These are phyloP conservation scores for Agriopis marginaria DNA, from an alignment of 2,888 invertebrate genomes.

Conservation along the genomic window DNA sequence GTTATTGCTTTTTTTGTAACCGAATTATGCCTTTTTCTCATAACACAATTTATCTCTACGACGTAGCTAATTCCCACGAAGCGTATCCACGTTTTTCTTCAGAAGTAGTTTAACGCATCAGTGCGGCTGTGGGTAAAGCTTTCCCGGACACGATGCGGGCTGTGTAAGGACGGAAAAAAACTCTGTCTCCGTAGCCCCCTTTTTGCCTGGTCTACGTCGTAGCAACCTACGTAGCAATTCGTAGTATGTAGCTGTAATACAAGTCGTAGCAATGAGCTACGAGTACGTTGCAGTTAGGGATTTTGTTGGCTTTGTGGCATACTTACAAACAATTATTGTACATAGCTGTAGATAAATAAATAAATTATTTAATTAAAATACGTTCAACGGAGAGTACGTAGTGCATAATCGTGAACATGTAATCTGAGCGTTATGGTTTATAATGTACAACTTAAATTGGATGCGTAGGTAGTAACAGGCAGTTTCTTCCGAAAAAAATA, in stretches of 20 bases:
- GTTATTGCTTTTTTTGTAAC: background rate
- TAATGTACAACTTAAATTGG: background rate
- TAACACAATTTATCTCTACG: background rate
- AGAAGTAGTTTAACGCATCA: constrained; percentile 39
- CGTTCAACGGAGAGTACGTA: background rate
- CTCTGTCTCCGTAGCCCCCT: constrained; percentile 38
- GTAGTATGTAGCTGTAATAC: constrained; percentile 11
- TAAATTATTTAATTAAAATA: background rate
- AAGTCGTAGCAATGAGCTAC: background rate
- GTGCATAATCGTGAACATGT: background rate
- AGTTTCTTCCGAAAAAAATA: too few relatives aligned
- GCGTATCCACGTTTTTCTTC: constrained; percentile 23
- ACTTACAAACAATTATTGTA: background rate
- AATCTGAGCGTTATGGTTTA: background rate
- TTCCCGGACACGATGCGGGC: constrained; percentile 41
- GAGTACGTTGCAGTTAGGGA: background rate
- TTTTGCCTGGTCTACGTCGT: constrained; percentile 39
- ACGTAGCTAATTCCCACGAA: constrained; percentile 10
- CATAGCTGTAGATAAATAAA: background rate
- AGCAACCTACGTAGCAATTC: constrained; percentile 23
- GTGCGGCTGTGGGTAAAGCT: constrained; percentile 36
- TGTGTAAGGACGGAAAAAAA: constrained; percentile 38
- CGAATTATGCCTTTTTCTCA: background rate
- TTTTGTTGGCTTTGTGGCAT: constrained; percentile 9
- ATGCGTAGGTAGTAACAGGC: too few relatives aligned